These are phyloP conservation scores for Brachyhypopomus occidentalis DNA, from an alignment of 2,113 vertebrate species.

Conservation along the genomic window DNA sequence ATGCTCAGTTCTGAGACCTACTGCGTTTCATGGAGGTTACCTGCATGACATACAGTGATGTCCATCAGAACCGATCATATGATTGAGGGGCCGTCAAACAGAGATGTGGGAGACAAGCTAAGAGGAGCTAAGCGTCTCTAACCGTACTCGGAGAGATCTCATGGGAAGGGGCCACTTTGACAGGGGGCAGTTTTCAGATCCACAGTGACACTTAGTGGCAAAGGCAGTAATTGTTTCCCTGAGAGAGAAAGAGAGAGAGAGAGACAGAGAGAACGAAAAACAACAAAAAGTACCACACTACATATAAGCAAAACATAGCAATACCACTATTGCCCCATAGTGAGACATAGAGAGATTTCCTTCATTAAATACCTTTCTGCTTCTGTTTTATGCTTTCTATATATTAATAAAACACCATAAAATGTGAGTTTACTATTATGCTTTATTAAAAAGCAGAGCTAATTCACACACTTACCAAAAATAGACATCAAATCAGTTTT, in stretches of 20 bases:
- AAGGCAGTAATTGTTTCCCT: neutral
- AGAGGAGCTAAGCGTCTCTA: neutral
- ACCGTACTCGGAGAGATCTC: neutral
- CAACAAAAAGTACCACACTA: neutral
- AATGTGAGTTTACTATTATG: neutral
- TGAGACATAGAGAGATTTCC: neutral
- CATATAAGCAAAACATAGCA: neutral
- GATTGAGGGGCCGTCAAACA: neutral
- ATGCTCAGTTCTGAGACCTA: neutral
- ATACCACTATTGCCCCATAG: too few relatives aligned
- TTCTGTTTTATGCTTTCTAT: slow-evolving; percentile 1
- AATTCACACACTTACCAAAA: neutral
- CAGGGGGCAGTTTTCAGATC: neutral
- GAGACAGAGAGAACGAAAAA: neutral
- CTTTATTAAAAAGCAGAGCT: neutral
- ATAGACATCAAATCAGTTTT: neutral
- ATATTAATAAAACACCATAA: neutral
- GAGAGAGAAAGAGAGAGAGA: neutral
- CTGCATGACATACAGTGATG: neutral
- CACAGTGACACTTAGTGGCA: slow-evolving; percentile 36
- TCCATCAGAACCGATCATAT: neutral
- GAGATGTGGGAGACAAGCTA: neutral
- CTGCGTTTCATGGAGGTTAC: slow-evolving; percentile 3
- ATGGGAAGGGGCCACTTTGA: neutral
- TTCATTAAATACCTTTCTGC: neutral